phyloP scores from a whole-genome alignment of 2,797 vertebrate genomes.

The Trichosurus vulpecula region DNA sequence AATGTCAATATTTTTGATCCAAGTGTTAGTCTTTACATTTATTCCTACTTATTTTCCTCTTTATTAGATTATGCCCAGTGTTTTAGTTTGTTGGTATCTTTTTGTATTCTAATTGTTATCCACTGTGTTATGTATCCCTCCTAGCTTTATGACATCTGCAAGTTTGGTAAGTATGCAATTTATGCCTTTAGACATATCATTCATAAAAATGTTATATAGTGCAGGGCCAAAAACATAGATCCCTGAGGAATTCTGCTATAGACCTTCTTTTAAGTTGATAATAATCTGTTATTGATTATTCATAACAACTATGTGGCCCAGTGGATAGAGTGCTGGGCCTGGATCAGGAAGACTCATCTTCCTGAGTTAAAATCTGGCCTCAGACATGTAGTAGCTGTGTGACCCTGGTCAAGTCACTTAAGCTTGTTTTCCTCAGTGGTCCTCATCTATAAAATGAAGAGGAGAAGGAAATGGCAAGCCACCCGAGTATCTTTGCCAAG shows the following conservation, averaged over 20 bases:
- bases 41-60: neutral
- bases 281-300: neutral
- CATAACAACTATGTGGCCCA: too few species aligned
- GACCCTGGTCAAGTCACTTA: neutral
- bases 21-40: neutral
- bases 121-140: neutral
- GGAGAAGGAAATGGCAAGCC: neutral
- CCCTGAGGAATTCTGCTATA: neutral
- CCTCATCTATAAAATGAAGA: neutral
- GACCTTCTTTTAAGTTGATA: neutral
- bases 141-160: neutral
- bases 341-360: too few species aligned
- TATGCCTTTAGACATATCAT: neutral
- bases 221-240: neutral
- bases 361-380: neutral
- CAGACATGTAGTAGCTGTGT: neutral
- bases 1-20: neutral
- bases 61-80: neutral
- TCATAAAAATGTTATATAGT: neutral
- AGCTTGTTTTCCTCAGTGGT: neutral
- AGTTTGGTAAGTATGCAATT: neutral
- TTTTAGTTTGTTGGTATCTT: neutral
- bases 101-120: neutral
- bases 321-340: too few species aligned
- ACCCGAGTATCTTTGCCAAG: neutral